Base-by-base conservation (phyloP, 1,140 invertebrate species). In the Drosophila pachea region DNA sequence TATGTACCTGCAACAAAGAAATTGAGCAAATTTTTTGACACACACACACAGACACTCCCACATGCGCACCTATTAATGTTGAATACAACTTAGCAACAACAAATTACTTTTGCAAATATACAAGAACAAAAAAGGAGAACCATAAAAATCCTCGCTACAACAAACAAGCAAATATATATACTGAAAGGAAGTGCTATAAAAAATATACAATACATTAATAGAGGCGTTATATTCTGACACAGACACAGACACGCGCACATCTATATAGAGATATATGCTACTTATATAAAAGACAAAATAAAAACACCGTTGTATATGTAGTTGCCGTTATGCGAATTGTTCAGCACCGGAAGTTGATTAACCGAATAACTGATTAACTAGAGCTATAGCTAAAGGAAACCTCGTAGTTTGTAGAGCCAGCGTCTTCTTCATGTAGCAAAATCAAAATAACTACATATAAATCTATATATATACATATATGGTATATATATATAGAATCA, bases 1-100 rank as follows among this genome's bases (percentile, higher is more conserved):
- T 76, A 83, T 73, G 79, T 84, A 84, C 79, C 79, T 84, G 79
- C 81, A 84, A 73, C 76, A 79, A 83, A 78, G 62, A 84, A 79
- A 79, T 84, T 76, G 73, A 83, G 69, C 62, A 84, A 76, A 84
- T 68, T 61, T 60, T 69, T 53, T 32, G 38, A 60, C 49, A 62
- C 47, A 45, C 12, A 53, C 7, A 65, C 58, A 64, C 32, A 50
- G 2, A 53, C 31, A 61, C 38, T 31, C 40, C 33, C 35, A 62
- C 53, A 47, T 7, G 50, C 67, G 48, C 14, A 67, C 36, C 4
- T 43, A 50, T 60, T 52, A 36, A 60, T 60, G 60, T 45, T 42
- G 48, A 64, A 71, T 43, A 43, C 45, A 74, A 68, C 42, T 59
- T 68, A 68, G 56, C 40, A 73, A 67, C 53, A 84, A 66, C 66